Evolutionary conservation across 1,140 invertebrate genomes (phyloP), one percentile per base, ranked within the genome.

Genomic region (Pararge aegeria): DNA sequence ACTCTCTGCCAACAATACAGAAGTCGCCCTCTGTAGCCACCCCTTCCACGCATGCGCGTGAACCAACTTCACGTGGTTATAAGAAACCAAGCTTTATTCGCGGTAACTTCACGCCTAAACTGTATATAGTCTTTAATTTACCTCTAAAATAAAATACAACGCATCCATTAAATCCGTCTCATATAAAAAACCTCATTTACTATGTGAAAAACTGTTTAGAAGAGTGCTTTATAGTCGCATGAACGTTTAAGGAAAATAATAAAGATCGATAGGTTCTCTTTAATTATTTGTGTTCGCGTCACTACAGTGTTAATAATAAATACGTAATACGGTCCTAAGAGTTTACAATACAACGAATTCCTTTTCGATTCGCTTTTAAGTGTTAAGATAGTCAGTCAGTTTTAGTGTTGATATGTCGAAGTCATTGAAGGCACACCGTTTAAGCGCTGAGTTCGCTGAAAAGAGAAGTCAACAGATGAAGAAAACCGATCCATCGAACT

Each of bases 371-470:
- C 38, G 40, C 10, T 63, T 34, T 9, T 20, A 15, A 49, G 52
- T 49, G 46, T 29, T 58, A 30, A 37, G 6, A 24, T 34, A 15
- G 20, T 29, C 13, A 50, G 1, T 30, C 27, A 20, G 30, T 50
- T 50, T 46, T 57, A 56, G 67, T 70, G 62, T 66, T 68, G 55
- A 72, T 71, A 89, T 89, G 84, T 87, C 84, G 66, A 89, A 89
- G 62, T 81, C 84, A 5, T 55, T 89, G 73, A 89, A 89, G 66
- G 86, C 86, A 13, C 86, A 89, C 48, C 80, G 83, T 73, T 71
- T 89, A 66, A 89, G 86, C 72, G 84, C 84, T 0, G 86, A 89
- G 56, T 87, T 85, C 49, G 83, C 83, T 46, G 86, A 89, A 69
- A 89, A 87, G 67, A 74, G 84, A 66, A 73, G 74, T 27, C 81